These are phyloP conservation scores for Glaucomys volans DNA, from an alignment of 2,113 vertebrate species.

Conservation along the genomic window DNA sequence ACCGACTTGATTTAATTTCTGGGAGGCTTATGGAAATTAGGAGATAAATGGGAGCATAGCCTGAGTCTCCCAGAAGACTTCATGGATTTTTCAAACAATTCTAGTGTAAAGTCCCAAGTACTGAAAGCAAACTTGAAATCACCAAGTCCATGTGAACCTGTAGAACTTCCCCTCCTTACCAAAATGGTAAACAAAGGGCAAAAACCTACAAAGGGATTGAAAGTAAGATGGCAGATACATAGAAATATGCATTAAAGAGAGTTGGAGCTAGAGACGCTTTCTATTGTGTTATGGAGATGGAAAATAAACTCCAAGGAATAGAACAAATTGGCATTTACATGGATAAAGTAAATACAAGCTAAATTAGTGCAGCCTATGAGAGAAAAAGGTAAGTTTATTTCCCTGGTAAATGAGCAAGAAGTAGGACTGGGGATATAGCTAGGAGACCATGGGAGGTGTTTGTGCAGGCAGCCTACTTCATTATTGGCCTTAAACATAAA, in stretches of 20 bases:
- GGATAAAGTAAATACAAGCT: background rate
- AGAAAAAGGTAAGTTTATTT: background rate
- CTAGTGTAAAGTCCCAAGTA: background rate
- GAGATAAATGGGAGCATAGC: background rate
- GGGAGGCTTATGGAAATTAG: background rate
- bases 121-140: background rate
- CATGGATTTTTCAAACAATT: background rate
- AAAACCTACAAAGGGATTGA: background rate
- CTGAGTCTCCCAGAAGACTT: background rate
- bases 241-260: background rate
- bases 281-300: background rate
- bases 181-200: background rate
- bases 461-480: background rate
- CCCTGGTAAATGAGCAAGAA: background rate
- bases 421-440: background rate
- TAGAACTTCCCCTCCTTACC: background rate
- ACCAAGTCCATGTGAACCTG: background rate
- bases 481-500: background rate
- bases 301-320: background rate
- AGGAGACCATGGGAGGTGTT: background rate
- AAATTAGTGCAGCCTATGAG: background rate
- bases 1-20: background rate
- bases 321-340: background rate
- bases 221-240: accelerated
- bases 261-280: background rate